Evolutionary conservation across 53 echinoderm and acorn worm species (phyloP).

Genomic region (Actinopyga echinites): DNA sequence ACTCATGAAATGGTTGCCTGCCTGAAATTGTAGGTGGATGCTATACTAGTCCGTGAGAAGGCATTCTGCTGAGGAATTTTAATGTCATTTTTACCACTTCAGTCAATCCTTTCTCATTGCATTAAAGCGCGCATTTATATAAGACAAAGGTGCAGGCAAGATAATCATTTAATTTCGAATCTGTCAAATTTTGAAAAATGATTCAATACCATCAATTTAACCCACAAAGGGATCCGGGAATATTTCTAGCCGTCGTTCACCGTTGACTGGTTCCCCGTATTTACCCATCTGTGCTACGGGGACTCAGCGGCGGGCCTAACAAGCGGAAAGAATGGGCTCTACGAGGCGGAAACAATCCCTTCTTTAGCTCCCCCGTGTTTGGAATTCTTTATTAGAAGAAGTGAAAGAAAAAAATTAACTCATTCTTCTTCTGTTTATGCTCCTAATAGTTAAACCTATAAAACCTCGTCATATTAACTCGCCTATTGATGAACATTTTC

Average conservation of each 20-base stretch:
- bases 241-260: conserved; percentile 27
- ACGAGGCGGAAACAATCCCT: neutral
- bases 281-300: conserved; percentile 37
- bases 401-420: conserved; percentile 25
- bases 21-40: no score
- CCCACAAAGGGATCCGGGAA: conserved; percentile 8
- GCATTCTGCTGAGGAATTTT: no score
- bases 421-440: conserved; percentile 37
- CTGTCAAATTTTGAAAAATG: conserved; percentile 22
- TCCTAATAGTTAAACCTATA: conserved; percentile 43
- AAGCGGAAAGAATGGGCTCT: conserved; percentile 14
- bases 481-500: conserved; percentile 20
- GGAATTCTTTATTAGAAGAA: conserved; percentile 31
- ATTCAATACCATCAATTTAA: conserved; percentile 7
- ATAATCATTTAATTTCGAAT: conserved; percentile 3
- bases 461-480: conserved; percentile 23
- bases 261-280: conserved; percentile 40
- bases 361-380: conserved; percentile 11
- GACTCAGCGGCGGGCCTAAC: conserved; percentile 40
- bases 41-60: no score
- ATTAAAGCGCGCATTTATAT: neutral
- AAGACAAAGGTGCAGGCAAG: conserved; percentile 24
- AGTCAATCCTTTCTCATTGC: no score
- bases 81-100: no score
- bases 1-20: no score